Percentiles rank a stretch among this genome's conserved stretches.
phyloP scores from a whole-genome alignment of 1,140 invertebrate genomes.

The Drosophila nannoptera region DNA sequence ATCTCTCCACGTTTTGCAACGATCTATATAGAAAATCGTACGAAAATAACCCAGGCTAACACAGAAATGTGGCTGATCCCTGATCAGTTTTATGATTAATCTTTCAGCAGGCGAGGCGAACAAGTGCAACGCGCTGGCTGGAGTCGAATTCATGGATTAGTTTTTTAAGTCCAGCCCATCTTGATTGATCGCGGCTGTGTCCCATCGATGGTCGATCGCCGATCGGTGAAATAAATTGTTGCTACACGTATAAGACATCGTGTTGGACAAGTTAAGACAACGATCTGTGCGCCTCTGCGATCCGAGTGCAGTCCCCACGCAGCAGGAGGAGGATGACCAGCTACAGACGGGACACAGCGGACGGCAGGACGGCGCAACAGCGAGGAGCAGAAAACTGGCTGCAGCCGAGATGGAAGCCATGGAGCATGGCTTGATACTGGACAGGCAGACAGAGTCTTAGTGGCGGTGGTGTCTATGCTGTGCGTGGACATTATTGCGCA shows the following conservation, averaged over 20 bases:
- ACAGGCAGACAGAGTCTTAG: conserved; percentile 3
- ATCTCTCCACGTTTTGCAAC: no score
- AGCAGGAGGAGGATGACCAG: conserved; percentile 24
- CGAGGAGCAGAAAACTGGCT: conserved; percentile 15
- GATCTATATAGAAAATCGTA: no score
- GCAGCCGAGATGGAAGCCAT: conserved; percentile 6
- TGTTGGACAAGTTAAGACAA: conserved; percentile 77
- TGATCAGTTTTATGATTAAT: no score
- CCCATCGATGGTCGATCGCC: conserved; percentile 27
- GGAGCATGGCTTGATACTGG: conserved; percentile 26
- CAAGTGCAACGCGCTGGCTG: no score
- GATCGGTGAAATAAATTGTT: conserved; percentile 75
- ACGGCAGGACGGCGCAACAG: conserved; percentile 5
- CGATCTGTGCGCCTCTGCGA: conserved; percentile 66
- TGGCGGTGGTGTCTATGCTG: conserved; percentile 1
- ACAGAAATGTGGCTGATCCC: no score
- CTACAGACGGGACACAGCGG: conserved; percentile 4
- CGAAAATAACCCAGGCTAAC: no score
- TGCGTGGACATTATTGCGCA: conserved; percentile 77
- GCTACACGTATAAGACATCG: conserved; percentile 77
- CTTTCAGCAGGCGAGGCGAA: no score
- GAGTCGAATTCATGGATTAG: no score
- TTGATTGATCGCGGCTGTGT: conserved; percentile 62
- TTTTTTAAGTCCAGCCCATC: background rate
- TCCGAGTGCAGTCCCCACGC: conserved; percentile 1